Evolutionary conservation across 2,113 vertebrate genomes (phyloP).

Genomic region (rabbit (Oryctolagus cuniculus)): mOryCun1.1 NC_091434.1:51227501-51228000

Average conservation of each 20-base stretch:
- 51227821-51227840: not conserved
- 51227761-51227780: not conserved
- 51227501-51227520: not conserved
- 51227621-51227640: slow-evolving; percentile 41
- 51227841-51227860: not conserved
- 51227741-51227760: not conserved
- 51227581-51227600: slow-evolving; percentile 38
- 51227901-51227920: not conserved
- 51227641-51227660: slow-evolving; percentile 42
- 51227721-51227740: not conserved
- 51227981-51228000: not conserved
- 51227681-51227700: not conserved
- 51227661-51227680: not conserved
- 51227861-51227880: not conserved
- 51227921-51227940: not conserved
- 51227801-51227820: not conserved
- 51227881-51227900: not conserved
- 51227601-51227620: not conserved
- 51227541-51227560: slow-evolving; percentile 9
- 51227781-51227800: not conserved
- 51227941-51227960: not conserved
- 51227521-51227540: not conserved
- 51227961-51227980: not conserved
- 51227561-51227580: not conserved
- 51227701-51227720: not conserved